phyloP scores from a whole-genome alignment of 2,888 invertebrate genomes.

The Drosophila austrosaltans region DNA sequence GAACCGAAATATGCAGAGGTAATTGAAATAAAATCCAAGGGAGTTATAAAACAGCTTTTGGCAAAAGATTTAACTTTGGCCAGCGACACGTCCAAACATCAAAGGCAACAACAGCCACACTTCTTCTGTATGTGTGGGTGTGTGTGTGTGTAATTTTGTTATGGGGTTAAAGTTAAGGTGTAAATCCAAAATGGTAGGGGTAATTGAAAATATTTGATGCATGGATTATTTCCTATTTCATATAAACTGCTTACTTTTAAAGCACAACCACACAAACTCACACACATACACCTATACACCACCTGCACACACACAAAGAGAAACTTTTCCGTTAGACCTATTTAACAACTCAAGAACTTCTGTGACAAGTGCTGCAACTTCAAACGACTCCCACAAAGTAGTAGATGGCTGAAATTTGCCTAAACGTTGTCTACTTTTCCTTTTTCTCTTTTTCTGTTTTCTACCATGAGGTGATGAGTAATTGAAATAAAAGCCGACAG shows the following conservation, averaged over 20 bases:
- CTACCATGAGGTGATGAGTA: conserved; percentile 56
- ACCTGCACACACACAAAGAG: neutral
- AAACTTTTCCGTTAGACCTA: neutral
- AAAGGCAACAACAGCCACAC: conserved; percentile 9
- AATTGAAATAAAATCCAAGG: conserved; percentile 39
- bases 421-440: conserved; percentile 10
- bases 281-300: neutral
- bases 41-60: conserved; percentile 12
- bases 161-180: conserved; percentile 5
- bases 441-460: conserved; percentile 13
- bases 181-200: conserved; percentile 22
- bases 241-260: neutral
- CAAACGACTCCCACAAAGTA: conserved; percentile 13
- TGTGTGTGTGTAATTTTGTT: neutral
- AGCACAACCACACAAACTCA: neutral
- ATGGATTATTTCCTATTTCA: conserved; percentile 31
- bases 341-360: neutral
- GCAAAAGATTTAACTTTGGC: conserved; percentile 4
- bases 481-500: conserved; percentile 65
- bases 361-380: conserved; percentile 6
- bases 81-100: conserved; percentile 7
- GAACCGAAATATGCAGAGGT: conserved; percentile 26
- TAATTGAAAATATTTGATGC: conserved; percentile 46
- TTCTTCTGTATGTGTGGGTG: neutral
- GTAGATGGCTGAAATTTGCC: conserved; percentile 27